Base-by-base conservation (phyloP, 2,113 vertebrate genomes). In the Eurypyga helias region DNA sequence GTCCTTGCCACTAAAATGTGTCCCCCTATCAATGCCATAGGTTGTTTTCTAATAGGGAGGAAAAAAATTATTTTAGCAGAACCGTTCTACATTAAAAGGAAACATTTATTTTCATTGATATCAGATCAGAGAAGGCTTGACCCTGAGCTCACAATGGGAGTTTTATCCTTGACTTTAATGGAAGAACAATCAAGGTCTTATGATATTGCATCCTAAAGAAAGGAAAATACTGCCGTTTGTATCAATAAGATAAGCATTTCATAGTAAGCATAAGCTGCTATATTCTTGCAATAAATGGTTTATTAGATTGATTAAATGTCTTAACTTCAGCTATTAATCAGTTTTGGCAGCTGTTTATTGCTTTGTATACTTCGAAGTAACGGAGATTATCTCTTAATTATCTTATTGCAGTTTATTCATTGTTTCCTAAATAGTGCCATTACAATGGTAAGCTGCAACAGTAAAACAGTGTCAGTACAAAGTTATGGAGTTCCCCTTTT, bases 231-330 rank as follows among this genome's bases (percentile, higher is more conserved):
- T 76, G 83, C 45, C 6, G 80, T 90, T 95, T 71, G 19, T 94
- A 95, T 94, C 80, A 81, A 13, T 89, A 79, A 95, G 89, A 96
- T 80, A 95, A 96, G 93, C 94, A 89, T 67, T 46, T 92, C 34
- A 1, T 66, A 91, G 75, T 90, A 94, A 80, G 62, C 84, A 66
- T 92, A 91, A 92, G 70, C 73, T 0, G 2, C 54, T 93, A 46
- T 87, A 87, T 89, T 94, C 83, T 85, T 79, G 72, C 90, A 95
- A 92, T 93, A 93, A 94, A 92, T 55, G 70, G 87, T 94, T 96
- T 96, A 95, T 96, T 95, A 95, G 96, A 96, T 95, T 96, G 95
- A 97, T 96, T 94, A 97, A 85, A 87, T 87, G 75, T 80, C 90
- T 87, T 83, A 78, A 34, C 85, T 91, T 83, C 62, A 5, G 92